A percentile compares a stretch with the other conserved stretches of the same genome.
These are phyloP conservation scores for Listrodromus nycthemerus DNA, from an alignment of 2,888 invertebrate genomes.

Conservation along the genomic window DNA sequence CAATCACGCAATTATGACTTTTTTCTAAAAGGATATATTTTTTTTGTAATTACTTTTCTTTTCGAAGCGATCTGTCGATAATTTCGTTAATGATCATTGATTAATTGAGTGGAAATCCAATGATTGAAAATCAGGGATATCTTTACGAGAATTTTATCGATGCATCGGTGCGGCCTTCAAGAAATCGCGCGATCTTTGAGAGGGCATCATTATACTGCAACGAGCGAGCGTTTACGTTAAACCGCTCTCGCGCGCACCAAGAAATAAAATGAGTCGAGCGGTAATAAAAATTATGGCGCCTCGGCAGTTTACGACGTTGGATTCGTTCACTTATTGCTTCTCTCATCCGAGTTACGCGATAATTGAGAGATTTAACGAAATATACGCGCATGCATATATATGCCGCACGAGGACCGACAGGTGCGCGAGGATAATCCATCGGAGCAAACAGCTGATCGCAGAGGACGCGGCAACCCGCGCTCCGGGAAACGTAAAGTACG, in stretches of 20 bases:
- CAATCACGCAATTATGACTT: neutral
- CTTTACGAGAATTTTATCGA: neutral
- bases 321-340: constrained; percentile 8
- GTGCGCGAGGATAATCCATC: constrained; percentile 37
- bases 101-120: neutral
- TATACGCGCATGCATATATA: constrained; percentile 3
- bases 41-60: neutral
- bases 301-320: constrained; percentile 8
- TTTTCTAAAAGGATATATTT: neutral
- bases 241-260: neutral
- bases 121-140: neutral
- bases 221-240: neutral
- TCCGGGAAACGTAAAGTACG: constrained; percentile 3
- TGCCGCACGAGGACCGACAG: neutral
- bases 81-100: neutral
- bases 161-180: neutral
- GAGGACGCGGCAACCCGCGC: constrained; percentile 1
- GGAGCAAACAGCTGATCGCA: constrained; percentile 62
- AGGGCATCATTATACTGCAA: neutral
- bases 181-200: neutral
- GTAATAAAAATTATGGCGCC: constrained; percentile 10
- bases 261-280: neutral
- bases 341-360: neutral
- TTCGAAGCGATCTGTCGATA: neutral
- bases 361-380: constrained; percentile 10